Conservation (phyloP, 1,140 invertebrate species). For the Orussus abietinus region DNA sequence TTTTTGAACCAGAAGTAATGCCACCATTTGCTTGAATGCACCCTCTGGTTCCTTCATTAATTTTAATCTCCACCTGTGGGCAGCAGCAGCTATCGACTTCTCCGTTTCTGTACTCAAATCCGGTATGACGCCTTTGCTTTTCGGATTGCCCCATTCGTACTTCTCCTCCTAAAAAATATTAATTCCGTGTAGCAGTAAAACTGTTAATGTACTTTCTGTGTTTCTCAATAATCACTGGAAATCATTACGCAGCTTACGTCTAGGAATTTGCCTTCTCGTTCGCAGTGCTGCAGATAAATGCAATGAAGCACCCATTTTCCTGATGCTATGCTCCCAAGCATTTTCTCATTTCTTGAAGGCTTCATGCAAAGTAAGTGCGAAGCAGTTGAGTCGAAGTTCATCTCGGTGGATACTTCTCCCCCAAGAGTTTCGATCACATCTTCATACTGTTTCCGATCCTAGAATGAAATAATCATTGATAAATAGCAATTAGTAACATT, state of each 20-base stretch:
- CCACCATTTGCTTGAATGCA: conserved; percentile 66
- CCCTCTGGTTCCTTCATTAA: conserved; percentile 47
- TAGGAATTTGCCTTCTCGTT: conserved; percentile 62
- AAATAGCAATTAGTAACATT: no score
- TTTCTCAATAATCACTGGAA: conserved; percentile 5
- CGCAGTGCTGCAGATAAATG: conserved; percentile 69
- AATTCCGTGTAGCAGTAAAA: neutral
- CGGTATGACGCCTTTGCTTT: conserved; percentile 52
- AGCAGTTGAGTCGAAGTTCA: conserved; percentile 62
- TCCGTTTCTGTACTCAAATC: conserved; percentile 46
- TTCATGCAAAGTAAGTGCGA: conserved; percentile 77
- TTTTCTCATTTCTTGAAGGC: conserved; percentile 79
- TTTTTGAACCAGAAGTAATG: conserved; percentile 64
- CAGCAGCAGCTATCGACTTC: conserved; percentile 55
- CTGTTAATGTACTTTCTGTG: conserved; percentile 9
- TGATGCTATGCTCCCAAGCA: conserved; percentile 75
- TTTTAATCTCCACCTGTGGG: conserved; percentile 63
- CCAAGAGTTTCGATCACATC: conserved; percentile 62
- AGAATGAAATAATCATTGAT: no score
- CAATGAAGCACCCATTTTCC: conserved; percentile 85
- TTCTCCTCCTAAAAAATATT: conserved; percentile 62
- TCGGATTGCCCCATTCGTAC: conserved; percentile 73
- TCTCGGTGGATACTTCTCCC: conserved; percentile 60
- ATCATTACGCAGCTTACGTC: conserved; percentile 59
- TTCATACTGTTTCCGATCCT: conserved; percentile 49